A percentile compares a stretch with the other conserved stretches of the same genome.
These are phyloP conservation scores for Australoheros scitulus DNA, from an alignment of 2,113 vertebrate genomes.

Conservation along the genomic window DNA sequence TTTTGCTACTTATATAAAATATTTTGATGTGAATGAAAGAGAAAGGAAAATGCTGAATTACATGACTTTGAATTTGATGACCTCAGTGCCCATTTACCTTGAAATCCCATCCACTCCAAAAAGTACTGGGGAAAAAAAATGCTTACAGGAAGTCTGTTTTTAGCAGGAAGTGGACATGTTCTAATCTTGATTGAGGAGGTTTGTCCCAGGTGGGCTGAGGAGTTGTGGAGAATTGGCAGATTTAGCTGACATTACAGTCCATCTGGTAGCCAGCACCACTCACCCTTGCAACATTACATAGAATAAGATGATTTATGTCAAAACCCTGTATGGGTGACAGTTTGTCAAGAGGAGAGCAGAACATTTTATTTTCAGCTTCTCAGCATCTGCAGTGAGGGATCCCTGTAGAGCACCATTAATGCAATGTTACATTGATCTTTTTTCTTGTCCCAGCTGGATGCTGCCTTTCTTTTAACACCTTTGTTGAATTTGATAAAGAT, in stretches of 20 bases:
- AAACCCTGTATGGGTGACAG: slow-evolving; percentile 57
- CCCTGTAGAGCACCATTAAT: slow-evolving; percentile 34
- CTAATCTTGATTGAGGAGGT: slow-evolving; percentile 81
- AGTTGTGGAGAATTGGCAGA: slow-evolving; percentile 55
- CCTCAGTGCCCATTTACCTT: slow-evolving; percentile 9
- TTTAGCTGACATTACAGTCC: slow-evolving; percentile 79
- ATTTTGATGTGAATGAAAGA: background rate
- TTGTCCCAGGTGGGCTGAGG: slow-evolving; percentile 50
- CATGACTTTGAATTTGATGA: background rate
- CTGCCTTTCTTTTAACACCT: background rate
- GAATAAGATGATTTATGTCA: slow-evolving; percentile 73
- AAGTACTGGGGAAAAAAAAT: background rate
- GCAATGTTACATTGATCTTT: slow-evolving; percentile 20
- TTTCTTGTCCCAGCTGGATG: slow-evolving; percentile 5
- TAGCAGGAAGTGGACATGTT: slow-evolving; percentile 62
- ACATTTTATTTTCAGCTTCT: slow-evolving; percentile 66
- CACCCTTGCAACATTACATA: slow-evolving; percentile 54
- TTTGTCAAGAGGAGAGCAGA: slow-evolving; percentile 55
- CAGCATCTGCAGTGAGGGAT: slow-evolving; percentile 50
- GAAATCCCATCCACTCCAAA: slow-evolving; percentile 9
- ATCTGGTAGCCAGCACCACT: slow-evolving; percentile 45
- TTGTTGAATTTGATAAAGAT: background rate
- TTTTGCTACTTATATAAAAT: background rate
- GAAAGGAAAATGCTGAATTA: slow-evolving; percentile 35
- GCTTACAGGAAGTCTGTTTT: slow-evolving; percentile 63